phyloP scores from a whole-genome alignment of 2,888 invertebrate genomes.

The Chrysomela aeneicollis region DNA sequence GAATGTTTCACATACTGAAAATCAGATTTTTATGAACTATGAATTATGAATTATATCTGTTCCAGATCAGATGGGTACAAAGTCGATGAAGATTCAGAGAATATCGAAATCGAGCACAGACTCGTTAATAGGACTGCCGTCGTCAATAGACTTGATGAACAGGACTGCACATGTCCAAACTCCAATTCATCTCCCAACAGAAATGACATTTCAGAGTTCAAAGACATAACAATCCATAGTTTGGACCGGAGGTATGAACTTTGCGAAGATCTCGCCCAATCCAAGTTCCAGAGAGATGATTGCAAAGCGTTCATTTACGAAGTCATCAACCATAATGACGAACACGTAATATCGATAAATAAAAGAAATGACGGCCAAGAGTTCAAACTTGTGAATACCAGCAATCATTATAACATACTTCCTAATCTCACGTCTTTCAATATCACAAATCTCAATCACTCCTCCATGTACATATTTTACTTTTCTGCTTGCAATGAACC shows the following conservation, averaged over 20 bases:
- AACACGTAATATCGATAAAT: not conserved
- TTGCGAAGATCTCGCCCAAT: slow-evolving; percentile 40
- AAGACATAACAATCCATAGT: slow-evolving; percentile 9
- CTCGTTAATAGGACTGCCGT: not conserved
- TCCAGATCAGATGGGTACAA: slow-evolving; percentile 32
- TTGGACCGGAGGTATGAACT: slow-evolving; percentile 21
- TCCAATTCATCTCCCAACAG: not conserved
- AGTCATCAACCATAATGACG: not conserved
- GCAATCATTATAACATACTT: slow-evolving; percentile 18
- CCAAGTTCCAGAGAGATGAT: slow-evolving; percentile 38
- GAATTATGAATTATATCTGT: slow-evolving; percentile 11
- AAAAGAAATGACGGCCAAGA: not conserved
- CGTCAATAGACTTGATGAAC: not conserved
- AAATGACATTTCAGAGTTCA: slow-evolving; percentile 1
- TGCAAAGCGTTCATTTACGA: slow-evolving; percentile 38
- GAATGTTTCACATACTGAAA: too few species aligned
- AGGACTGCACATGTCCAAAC: slow-evolving; percentile 13
- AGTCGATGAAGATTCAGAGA: slow-evolving; percentile 18
- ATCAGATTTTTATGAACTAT: not conserved
- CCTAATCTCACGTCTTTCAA: slow-evolving; percentile 43
- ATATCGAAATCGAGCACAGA: slow-evolving; percentile 2
- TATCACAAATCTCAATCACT: slow-evolving; percentile 64
- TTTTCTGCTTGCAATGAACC: slow-evolving; percentile 70
- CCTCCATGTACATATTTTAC: slow-evolving; percentile 67
- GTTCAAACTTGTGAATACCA: not conserved